Conservation (phyloP, 2,888 invertebrate genomes). For the Trilocha varians region DNA sequence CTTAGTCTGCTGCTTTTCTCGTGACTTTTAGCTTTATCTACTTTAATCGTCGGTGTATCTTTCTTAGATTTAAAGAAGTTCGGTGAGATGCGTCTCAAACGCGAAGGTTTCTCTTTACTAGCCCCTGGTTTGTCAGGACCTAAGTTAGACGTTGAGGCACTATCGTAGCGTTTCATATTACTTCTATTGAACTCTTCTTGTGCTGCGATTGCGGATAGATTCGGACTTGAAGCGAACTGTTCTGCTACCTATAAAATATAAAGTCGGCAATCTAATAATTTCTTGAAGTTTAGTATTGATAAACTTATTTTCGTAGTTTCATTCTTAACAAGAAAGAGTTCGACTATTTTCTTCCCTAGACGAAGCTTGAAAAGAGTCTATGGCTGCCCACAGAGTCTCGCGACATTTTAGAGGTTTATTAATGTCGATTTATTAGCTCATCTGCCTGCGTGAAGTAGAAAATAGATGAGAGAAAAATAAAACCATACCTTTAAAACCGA, state of each 20-base stretch:
- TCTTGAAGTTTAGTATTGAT: too few species aligned
- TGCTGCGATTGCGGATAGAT: constrained; percentile 34
- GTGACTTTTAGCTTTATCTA: constrained; percentile 25
- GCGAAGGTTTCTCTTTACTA: constrained; percentile 35
- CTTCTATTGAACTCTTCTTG: constrained; percentile 35
- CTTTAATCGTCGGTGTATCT: constrained; percentile 21
- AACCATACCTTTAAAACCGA: constrained; percentile 47
- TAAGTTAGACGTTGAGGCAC: constrained; percentile 49
- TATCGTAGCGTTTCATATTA: constrained; percentile 38
- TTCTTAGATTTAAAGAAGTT: constrained; percentile 42
- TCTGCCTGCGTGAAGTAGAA: too few species aligned
- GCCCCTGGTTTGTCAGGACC: constrained; percentile 19
- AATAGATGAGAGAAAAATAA: too few species aligned
- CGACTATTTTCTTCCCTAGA: too few species aligned
- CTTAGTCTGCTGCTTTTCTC: constrained; percentile 36
- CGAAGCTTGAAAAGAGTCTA: too few species aligned
- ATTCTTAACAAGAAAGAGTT: too few species aligned
- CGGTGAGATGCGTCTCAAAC: constrained; percentile 46
- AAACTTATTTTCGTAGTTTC: too few species aligned
- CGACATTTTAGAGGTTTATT: too few species aligned
- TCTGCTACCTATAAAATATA: constrained; percentile 53
- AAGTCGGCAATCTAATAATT: too few species aligned
- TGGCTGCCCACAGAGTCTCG: too few species aligned
- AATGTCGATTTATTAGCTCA: too few species aligned
- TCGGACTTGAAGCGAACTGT: constrained; percentile 60